phyloP scores from a whole-genome alignment of 2,888 invertebrate genomes.

The Erannis defoliaria region DNA sequence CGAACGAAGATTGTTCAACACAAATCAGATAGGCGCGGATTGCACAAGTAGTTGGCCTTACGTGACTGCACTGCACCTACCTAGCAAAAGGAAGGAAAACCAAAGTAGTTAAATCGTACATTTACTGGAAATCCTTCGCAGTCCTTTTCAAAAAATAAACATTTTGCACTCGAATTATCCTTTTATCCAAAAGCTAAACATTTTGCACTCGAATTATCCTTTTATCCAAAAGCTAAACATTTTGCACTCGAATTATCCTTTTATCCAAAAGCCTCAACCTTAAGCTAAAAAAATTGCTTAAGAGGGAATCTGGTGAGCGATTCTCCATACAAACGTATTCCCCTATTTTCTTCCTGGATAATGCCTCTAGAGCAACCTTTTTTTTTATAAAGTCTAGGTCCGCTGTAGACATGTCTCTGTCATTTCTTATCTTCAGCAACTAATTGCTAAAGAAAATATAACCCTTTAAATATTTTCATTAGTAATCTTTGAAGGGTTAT shows the following conservation, averaged over 20 bases:
- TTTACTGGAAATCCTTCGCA: not conserved
- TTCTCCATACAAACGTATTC: no score
- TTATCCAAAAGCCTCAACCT: no score
- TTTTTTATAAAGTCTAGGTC: no score
- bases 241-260: not conserved
- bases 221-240: not conserved
- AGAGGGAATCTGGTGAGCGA: no score
- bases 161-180: not conserved
- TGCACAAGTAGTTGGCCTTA: not conserved
- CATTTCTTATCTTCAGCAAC: no score
- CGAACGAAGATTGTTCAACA: not conserved
- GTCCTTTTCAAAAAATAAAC: not conserved
- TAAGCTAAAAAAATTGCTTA: no score
- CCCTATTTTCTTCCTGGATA: no score
- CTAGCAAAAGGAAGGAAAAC: slow-evolving; percentile 5
- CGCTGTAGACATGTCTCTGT: no score
- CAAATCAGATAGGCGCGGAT: not conserved
- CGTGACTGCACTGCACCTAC: not conserved
- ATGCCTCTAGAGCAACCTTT: no score
- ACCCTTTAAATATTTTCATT: no score
- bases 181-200: not conserved
- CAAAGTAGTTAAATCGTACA: not conserved
- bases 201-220: not conserved
- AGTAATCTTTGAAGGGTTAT: no score
- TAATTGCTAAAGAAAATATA: no score